These are phyloP conservation scores for Xylota segnis DNA, from an alignment of 2,888 invertebrate genomes.

Conservation along the genomic window DNA sequence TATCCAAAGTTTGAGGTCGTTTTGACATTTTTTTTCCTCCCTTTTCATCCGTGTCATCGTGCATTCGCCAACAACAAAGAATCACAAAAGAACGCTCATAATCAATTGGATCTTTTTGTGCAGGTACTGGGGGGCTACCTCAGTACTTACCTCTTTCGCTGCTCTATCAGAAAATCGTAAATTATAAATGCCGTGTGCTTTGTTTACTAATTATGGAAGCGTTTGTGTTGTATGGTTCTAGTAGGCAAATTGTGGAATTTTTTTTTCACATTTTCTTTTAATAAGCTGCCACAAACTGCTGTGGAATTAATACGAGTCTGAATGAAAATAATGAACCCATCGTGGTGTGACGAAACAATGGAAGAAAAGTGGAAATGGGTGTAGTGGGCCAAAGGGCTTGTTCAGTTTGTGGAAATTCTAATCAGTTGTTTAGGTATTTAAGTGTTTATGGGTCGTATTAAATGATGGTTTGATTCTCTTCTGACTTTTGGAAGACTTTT, in stretches of 20 bases:
- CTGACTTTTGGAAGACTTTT: too few species aligned
- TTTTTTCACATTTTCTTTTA: constrained; percentile 50
- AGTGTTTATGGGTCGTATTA: not conserved
- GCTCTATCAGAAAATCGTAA: constrained; percentile 43
- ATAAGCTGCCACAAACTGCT: constrained; percentile 47
- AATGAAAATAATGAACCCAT: constrained; percentile 30
- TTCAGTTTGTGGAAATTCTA: not conserved
- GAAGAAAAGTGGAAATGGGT: constrained; percentile 14
- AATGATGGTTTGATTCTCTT: too few species aligned
- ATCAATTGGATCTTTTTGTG: constrained; percentile 32
- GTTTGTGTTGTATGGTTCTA: constrained; percentile 36
- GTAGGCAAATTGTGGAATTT: constrained; percentile 35
- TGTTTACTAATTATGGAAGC: constrained; percentile 70
- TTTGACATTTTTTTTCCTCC: constrained; percentile 12
- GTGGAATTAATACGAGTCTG: constrained; percentile 30
- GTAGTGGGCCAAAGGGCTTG: constrained; percentile 16
- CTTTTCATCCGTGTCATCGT: constrained; percentile 44
- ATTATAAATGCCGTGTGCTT: constrained; percentile 63
- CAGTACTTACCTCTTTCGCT: constrained; percentile 35
- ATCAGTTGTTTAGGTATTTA: not conserved
- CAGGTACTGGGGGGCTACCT: not conserved
- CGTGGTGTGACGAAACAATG: constrained; percentile 28
- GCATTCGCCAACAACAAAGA: constrained; percentile 11
- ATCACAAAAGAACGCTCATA: constrained; percentile 12
- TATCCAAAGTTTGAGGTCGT: constrained; percentile 24